Base-by-base conservation (phyloP, 2,888 invertebrate genomes). In the Drosophila imparisetae region DNA sequence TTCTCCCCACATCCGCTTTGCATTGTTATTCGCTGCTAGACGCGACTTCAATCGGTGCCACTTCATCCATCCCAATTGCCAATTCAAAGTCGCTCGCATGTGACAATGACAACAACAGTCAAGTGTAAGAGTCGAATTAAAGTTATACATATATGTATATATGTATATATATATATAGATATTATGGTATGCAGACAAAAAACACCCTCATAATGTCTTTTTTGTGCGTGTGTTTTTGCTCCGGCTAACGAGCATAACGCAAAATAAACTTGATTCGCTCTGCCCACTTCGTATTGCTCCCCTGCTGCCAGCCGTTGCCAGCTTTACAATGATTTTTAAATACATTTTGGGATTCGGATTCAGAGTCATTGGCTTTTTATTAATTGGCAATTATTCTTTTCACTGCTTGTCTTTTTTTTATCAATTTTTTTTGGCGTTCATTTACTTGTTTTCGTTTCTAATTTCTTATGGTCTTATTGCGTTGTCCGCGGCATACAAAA, bases 351-450 rank as follows among this genome's bases (percentile, higher is more conserved):
- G 52, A 54, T n/a, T 38, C 55, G 36, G 48, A 69, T 50, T 59
- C 66, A 69, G 72, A 82, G 78, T 78, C 80, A 72, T 75, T 78
- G 80, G 80, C 72, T 81, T 81, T 78, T 78, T 78, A 83, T 87
- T 87, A 87, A 88, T 84, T 84, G 88, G 72, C 84, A 87, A 88
- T 86, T 81, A 86, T 86, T 81, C 75, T 77, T 68, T 72, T 70
- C 73, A 66, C 88, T 80, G 70, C 21, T 27, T 55, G 38, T 6
- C 8, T 38, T n/a, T 40, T 50, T 50, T 62, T 59, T 48, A 30
- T 49, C 2, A 2, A 10, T 34, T 15, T 62, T 45, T 48, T 78
- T 27, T 50, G 30, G 54, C 11, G 24, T 54, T 18, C 21, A 48
- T 45, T 59, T 53, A 36, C 48, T 70, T 70, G 60, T 75, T 62